Evolutionary conservation across 2,888 invertebrate genomes (phyloP).

Genomic region (Disparrhopalites patrizii): DNA sequence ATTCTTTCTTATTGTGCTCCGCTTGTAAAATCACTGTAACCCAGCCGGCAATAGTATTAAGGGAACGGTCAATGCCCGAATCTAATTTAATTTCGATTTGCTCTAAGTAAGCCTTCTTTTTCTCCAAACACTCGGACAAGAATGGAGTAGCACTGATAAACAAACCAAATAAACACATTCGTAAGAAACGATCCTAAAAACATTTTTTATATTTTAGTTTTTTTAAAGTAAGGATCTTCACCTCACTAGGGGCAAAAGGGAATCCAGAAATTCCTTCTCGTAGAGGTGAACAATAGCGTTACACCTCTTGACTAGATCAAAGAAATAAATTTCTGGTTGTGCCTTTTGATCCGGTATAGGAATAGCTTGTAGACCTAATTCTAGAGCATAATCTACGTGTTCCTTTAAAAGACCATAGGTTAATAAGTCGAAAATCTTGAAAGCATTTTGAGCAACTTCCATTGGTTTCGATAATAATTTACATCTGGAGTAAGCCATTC

Average conservation of each 20-base stretch:
- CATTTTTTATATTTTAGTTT: not conserved
- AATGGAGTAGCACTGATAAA: conserved; percentile 66
- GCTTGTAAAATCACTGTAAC: conserved; percentile 80
- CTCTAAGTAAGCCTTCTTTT: conserved; percentile 77
- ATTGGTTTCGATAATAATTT: conserved; percentile 60
- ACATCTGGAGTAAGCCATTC: conserved; percentile 83
- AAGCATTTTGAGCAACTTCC: conserved; percentile 40
- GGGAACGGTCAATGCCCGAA: conserved; percentile 70
- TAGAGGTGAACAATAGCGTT: conserved; percentile 89
- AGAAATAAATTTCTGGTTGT: conserved; percentile 86
- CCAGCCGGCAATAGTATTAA: conserved; percentile 86
- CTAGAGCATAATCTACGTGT: conserved; percentile 94
- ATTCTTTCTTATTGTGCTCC: conserved; percentile 95
- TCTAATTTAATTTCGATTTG: conserved; percentile 90
- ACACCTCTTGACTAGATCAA: conserved; percentile 85
- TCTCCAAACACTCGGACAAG: conserved; percentile 81
- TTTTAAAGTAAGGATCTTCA: conserved; percentile 56
- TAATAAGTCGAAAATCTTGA: conserved; percentile 46
- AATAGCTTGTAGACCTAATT: conserved; percentile 82
- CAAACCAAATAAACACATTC: not conserved
- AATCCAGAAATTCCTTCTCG: conserved; percentile 88
- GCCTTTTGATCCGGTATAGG: conserved; percentile 85
- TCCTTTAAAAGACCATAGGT: conserved; percentile 55
- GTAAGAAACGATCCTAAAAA: not conserved
- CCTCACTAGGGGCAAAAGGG: conserved; percentile 81